Base-by-base conservation (phyloP, 2,113 vertebrate species). In the Cricetomys ansorgei region DNA sequence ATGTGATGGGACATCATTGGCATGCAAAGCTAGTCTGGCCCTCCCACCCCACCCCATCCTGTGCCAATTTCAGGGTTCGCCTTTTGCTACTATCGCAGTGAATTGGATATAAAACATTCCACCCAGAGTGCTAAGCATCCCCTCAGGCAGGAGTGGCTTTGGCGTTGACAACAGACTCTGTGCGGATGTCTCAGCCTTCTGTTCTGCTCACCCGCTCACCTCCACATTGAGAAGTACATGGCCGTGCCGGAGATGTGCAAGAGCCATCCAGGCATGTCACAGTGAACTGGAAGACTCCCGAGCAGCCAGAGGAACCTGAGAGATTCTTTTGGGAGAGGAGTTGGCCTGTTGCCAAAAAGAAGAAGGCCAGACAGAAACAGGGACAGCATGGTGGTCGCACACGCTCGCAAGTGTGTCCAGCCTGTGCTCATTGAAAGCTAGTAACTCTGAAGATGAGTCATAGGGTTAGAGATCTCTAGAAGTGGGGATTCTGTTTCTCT, bases 231-330 rank as follows among this genome's bases (percentile, higher is more conserved):
- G 79, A 88, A 95, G 43, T 16, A 40, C 3, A 12, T 2, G 21
- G 8, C 40, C 3, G 0, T 40, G 48, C 48, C 73, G 21, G 40
- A 86, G 81, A 80, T n/a, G 23, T 0, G 4, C 1, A 31, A 40
- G 25, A 69, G 45, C 21, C 87, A 45, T 48, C 8, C 17, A 12
- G 1, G 16, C 21, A 1, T 25, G n/a, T 40, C 59, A 0, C 0
- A 17, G 19, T 62, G 73, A 57, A 62, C 92, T 59, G 0, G 1
- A 4, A 29, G 43, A 64, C 2, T 6, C 25, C 8, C 37, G 43
- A 40, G 55, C 45, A 27, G 31, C 72, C 89, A 12, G 57, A 75
- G 29, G 45, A 77, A 43, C 25, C 55, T 57, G 55, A 53, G 72
- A n/a, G 70, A 37, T 40, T 55, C 72, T 65, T 3, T 1, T 25